Evolutionary conservation across 1,140 invertebrate species (phyloP).

Genomic region (Drosophila burlai): DNA sequence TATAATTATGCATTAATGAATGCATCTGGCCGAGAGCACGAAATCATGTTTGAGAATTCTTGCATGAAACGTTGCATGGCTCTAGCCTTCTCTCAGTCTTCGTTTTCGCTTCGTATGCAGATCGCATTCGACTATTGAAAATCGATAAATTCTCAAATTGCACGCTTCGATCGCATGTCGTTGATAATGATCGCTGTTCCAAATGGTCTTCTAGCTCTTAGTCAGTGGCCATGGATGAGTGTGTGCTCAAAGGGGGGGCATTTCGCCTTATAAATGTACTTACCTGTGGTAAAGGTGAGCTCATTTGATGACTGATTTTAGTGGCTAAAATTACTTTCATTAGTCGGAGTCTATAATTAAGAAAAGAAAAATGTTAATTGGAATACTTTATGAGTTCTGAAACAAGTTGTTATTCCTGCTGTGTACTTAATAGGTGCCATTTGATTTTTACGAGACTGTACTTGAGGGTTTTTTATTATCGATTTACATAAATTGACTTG

Average conservation of each 20-base stretch:
- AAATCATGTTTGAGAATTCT: constrained; percentile 78
- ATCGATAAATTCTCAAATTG: constrained; percentile 81
- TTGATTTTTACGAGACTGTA: not conserved
- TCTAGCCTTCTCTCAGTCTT: constrained; percentile 3
- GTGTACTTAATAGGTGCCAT: not conserved
- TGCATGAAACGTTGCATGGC: constrained; percentile 80
- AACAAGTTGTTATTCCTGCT: not conserved
- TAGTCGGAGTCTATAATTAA: not conserved
- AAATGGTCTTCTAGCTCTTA: constrained; percentile 48
- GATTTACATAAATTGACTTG: not conserved
- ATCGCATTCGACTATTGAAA: constrained; percentile 66
- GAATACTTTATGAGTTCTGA: too few species aligned
- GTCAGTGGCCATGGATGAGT: constrained; percentile 47
- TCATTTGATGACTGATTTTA: constrained; percentile 11
- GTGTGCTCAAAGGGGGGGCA: not conserved
- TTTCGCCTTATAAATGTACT: constrained; percentile 1
- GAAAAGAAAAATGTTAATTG: not conserved
- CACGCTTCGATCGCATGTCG: constrained; percentile 76
- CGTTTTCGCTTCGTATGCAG: constrained; percentile 37
- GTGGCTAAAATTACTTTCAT: not conserved
- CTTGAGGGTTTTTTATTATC: not conserved
- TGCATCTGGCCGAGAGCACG: constrained; percentile 79
- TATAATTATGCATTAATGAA: constrained; percentile 82
- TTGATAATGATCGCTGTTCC: constrained; percentile 63
- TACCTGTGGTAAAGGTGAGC: constrained; percentile 6